Evolutionary conservation across 2,888 invertebrate genomes (phyloP).

Genomic region (Ptilodon capucinus): DNA sequence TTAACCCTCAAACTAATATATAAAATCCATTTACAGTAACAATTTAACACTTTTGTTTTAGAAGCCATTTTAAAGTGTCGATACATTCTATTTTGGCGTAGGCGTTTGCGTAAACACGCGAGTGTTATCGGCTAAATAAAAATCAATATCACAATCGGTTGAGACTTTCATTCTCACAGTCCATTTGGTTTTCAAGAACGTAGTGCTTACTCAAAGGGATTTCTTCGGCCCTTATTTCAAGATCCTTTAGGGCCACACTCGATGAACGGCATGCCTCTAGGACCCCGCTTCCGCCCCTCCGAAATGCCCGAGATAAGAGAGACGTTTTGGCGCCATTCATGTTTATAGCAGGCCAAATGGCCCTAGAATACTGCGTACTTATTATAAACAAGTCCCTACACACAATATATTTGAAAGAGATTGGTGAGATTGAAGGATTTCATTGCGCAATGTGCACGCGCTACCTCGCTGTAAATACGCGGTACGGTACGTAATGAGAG

Average conservation of each 20-base stretch:
- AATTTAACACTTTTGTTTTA: too few relatives aligned
- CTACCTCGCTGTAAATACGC: background rate
- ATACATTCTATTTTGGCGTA: too few relatives aligned
- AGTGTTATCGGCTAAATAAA: conserved; percentile 69
- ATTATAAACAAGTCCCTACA: conserved; percentile 76
- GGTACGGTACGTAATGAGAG: background rate
- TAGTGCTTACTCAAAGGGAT: conserved; percentile 75
- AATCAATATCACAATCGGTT: conserved; percentile 77
- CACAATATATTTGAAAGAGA: conserved; percentile 49
- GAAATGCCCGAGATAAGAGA: conserved; percentile 81
- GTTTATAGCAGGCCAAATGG: conserved; percentile 80
- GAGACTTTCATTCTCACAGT: conserved; percentile 74
- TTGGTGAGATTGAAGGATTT: conserved; percentile 45
- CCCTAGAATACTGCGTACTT: conserved; percentile 77
- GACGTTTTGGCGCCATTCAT: conserved; percentile 82
- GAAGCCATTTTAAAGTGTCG: too few relatives aligned
- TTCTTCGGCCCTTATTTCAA: conserved; percentile 73
- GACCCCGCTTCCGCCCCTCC: conserved; percentile 75
- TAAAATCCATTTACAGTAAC: too few relatives aligned
- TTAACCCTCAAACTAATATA: too few relatives aligned
- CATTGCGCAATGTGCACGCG: conserved; percentile 23
- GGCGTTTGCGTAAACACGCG: conserved; percentile 29
- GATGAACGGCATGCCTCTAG: conserved; percentile 71
- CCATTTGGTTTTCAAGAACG: conserved; percentile 76
- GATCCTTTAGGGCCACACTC: conserved; percentile 79